A percentile compares a stretch with the other conserved stretches of the same genome.
These are phyloP conservation scores for Neofelis nebulosa DNA, from an alignment of 2,113 vertebrate species.

Conservation along the genomic window DNA sequence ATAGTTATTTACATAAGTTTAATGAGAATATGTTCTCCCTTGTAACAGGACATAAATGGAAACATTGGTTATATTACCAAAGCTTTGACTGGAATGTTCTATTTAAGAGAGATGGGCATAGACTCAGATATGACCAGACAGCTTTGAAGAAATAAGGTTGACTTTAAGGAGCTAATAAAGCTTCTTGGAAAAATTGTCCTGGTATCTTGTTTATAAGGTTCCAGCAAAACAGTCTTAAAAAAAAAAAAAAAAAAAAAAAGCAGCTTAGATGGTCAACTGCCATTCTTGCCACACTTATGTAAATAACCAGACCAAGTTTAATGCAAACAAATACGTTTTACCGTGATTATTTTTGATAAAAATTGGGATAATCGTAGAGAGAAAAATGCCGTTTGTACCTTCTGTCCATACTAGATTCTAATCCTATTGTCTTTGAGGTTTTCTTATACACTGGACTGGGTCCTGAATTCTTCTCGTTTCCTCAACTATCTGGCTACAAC, in stretches of 20 bases:
- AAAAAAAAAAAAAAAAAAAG: neutral
- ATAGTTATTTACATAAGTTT: neutral
- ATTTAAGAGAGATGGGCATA: neutral
- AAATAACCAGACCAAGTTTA: neutral
- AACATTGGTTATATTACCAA: neutral
- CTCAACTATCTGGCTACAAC: neutral
- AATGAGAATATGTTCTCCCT: neutral
- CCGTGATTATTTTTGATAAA: neutral
- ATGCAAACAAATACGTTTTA: neutral
- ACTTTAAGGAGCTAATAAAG: neutral
- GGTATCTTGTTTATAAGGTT: neutral
- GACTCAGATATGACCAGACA: neutral
- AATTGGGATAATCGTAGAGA: neutral
- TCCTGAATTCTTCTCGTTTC: neutral
- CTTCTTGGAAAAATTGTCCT: neutral
- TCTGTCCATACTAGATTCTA: neutral
- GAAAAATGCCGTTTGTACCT: neutral
- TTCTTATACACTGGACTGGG: neutral
- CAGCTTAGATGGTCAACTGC: neutral
- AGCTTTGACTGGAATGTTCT: neutral
- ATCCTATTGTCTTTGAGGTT: neutral
- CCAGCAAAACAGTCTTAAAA: neutral
- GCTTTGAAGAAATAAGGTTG: neutral
- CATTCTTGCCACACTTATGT: neutral
- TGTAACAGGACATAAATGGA: neutral